phyloP scores from a whole-genome alignment of 2,797 vertebrate genomes.

The Sphaeramia orbicularis region DNA sequence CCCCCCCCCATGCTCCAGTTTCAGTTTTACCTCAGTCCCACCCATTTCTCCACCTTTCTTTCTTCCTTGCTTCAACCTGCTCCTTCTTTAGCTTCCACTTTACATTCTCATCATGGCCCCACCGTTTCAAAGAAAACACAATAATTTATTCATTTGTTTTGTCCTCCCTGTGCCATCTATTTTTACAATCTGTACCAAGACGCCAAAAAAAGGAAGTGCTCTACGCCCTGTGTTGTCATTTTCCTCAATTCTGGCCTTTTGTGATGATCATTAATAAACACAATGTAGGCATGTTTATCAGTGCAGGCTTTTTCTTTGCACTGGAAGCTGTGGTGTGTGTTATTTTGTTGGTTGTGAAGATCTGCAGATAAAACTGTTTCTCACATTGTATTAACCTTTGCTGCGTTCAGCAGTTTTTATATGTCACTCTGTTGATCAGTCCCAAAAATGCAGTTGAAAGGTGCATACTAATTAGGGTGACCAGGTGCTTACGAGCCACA shows the following conservation, averaged over 20 bases:
- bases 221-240: constrained; percentile 3
- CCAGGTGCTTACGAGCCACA: no score
- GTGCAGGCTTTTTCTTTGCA: neutral
- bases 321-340: constrained; percentile 6
- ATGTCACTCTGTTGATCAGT: neutral
- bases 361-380: constrained; percentile 12
- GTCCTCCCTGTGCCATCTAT: constrained; percentile 38
- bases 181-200: constrained; percentile 55
- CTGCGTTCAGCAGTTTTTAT: neutral
- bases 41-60: constrained; percentile 33
- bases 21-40: constrained; percentile 43
- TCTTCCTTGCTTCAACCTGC: constrained; percentile 9
- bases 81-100: constrained; percentile 17
- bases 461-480: no score
- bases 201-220: constrained; percentile 23
- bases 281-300: neutral
- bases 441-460: no score
- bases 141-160: constrained; percentile 76
- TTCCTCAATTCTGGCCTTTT: neutral
- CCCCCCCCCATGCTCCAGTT: constrained; percentile 27
- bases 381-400: neutral
- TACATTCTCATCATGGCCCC: constrained; percentile 4
- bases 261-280: neutral
- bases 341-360: constrained; percentile 11
- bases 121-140: constrained; percentile 57